A percentile compares a stretch with the other conserved stretches of the same genome.
These are phyloP conservation scores for Echinops telfairi DNA, from an alignment of 2,113 vertebrate genomes.

Conservation along the genomic window DNA sequence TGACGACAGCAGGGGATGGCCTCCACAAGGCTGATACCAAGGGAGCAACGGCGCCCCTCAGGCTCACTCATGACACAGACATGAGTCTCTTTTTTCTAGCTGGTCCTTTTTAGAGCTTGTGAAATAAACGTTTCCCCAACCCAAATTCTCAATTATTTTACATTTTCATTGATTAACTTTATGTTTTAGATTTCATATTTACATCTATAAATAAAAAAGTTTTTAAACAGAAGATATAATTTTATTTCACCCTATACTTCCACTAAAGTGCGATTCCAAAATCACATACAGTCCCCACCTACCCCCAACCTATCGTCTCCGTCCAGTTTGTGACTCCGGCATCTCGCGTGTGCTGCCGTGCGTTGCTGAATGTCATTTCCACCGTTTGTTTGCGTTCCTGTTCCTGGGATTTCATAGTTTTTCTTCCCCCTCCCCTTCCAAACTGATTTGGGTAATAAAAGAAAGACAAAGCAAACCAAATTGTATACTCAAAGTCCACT, in stretches of 20 bases:
- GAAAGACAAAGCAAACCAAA: background rate
- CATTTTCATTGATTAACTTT: background rate
- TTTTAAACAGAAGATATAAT: background rate
- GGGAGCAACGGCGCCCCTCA: background rate
- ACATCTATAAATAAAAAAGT: background rate
- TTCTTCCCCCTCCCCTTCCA: background rate
- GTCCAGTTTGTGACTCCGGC: background rate
- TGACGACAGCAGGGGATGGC: background rate
- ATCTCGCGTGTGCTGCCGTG: rapidly evolving
- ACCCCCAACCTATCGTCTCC: background rate
- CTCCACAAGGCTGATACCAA: background rate
- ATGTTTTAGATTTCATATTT: conserved; percentile 4
- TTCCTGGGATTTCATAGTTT: background rate
- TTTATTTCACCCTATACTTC: background rate
- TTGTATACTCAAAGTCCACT: background rate
- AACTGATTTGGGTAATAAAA: background rate
- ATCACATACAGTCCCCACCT: background rate
- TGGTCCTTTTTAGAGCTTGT: background rate
- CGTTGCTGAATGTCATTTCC: background rate
- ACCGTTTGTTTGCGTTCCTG: background rate
- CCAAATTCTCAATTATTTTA: conserved; percentile 8
- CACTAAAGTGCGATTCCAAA: background rate
- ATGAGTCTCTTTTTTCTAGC: background rate
- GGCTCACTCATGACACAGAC: rapidly evolving
- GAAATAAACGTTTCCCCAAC: background rate